Conservation (phyloP, 2,888 invertebrate genomes). For the Nymphalis urticae region DNA sequence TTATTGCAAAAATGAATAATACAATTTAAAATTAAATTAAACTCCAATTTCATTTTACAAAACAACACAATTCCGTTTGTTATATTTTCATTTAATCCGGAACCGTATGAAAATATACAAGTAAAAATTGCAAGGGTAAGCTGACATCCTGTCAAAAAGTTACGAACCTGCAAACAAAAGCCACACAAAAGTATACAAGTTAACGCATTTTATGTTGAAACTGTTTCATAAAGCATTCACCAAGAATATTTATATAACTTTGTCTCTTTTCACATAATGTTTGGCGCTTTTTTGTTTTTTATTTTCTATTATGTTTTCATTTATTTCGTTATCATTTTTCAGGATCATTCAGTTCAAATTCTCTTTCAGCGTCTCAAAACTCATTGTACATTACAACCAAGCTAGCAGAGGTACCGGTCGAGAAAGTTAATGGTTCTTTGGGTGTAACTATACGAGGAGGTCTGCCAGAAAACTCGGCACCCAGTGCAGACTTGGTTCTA, state of each 20-base stretch:
- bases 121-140: slow-evolving; percentile 28
- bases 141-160: slow-evolving; percentile 39
- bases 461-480: slow-evolving; percentile 79
- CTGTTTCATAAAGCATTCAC: slow-evolving; percentile 22
- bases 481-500: slow-evolving; percentile 83
- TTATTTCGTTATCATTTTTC: slow-evolving; percentile 8
- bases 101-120: slow-evolving; percentile 31
- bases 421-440: slow-evolving; percentile 90
- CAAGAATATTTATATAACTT: slow-evolving; percentile 18
- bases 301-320: slow-evolving; percentile 7
- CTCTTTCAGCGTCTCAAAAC: slow-evolving; percentile 83
- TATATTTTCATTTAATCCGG: slow-evolving; percentile 28
- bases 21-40: neutral
- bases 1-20: neutral
- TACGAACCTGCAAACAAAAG: slow-evolving; percentile 35
- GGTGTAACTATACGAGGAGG: slow-evolving; percentile 94
- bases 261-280: slow-evolving; percentile 13
- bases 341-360: slow-evolving; percentile 28
- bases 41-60: neutral
- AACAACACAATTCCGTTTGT: neutral
- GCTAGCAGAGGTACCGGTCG: slow-evolving; percentile 89
- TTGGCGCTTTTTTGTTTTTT: slow-evolving; percentile 1
- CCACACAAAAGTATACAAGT: slow-evolving; percentile 34
- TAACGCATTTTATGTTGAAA: slow-evolving; percentile 33
- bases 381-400: slow-evolving; percentile 88